These are phyloP conservation scores for Eurois occulta DNA, from an alignment of 2,888 invertebrate species.

Conservation along the genomic window DNA sequence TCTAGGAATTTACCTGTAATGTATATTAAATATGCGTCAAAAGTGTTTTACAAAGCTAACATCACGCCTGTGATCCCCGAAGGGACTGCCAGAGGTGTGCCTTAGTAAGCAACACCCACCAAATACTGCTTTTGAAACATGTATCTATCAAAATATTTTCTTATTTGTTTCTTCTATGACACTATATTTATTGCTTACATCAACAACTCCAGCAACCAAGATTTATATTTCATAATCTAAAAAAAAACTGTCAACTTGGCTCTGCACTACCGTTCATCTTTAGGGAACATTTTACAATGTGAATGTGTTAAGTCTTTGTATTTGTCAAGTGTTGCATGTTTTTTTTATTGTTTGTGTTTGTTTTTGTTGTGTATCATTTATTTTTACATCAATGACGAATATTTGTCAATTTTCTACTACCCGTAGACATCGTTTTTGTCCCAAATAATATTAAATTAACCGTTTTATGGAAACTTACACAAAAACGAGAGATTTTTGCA, in stretches of 20 bases:
- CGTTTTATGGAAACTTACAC: background rate
- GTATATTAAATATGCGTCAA: background rate
- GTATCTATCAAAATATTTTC: background rate
- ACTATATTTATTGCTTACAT: conserved; percentile 28
- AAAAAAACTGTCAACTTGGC: conserved; percentile 10
- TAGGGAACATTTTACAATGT: conserved; percentile 50
- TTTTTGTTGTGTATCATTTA: conserved; percentile 65
- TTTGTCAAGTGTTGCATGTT: conserved; percentile 73
- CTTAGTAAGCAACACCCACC: background rate
- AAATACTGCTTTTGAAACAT: background rate
- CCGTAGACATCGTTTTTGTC: background rate
- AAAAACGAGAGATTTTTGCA: background rate
- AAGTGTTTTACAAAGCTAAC: too few relatives aligned
- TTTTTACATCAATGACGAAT: conserved; percentile 60
- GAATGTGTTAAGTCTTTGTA: conserved; percentile 81
- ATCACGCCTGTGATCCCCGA: background rate
- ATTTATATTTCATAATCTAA: background rate
- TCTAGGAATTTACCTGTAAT: background rate
- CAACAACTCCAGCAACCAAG: background rate
- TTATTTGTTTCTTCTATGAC: conserved; percentile 1
- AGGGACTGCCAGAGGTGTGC: background rate
- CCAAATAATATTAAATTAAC: background rate
- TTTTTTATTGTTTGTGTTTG: conserved; percentile 63
- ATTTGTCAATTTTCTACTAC: background rate
- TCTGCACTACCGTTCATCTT: conserved; percentile 32